These are phyloP conservation scores for Bombus haemorrhoidalis DNA, from an alignment of 1,140 invertebrate species.

Conservation along the genomic window DNA sequence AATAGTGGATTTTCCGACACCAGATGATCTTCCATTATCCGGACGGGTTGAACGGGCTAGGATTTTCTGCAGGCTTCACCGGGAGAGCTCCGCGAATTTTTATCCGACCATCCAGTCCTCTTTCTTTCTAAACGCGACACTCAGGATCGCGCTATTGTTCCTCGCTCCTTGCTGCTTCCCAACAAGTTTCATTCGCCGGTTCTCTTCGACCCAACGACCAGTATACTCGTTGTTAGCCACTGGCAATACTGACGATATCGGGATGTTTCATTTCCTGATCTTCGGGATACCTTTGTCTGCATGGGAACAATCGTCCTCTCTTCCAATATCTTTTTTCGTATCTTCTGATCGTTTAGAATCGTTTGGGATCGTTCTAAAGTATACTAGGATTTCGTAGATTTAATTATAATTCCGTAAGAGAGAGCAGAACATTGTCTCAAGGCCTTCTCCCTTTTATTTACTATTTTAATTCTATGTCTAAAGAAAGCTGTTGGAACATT, in stretches of 20 bases:
- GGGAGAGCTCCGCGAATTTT: slow-evolving; percentile 43
- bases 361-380: too few species aligned
- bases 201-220: background rate
- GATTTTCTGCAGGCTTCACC: slow-evolving; percentile 47
- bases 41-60: slow-evolving; percentile 22
- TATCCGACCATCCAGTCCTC: background rate
- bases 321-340: too few species aligned
- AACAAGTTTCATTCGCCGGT: slow-evolving; percentile 17
- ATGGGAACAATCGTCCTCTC: background rate
- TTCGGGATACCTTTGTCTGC: background rate
- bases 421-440: too few species aligned
- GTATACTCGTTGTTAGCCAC: background rate
- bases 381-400: too few species aligned
- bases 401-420: too few species aligned
- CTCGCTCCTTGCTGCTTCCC: background rate
- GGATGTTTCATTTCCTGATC: slow-evolving; percentile 25
- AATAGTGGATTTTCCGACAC: slow-evolving; percentile 58
- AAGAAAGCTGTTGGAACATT: too few species aligned
- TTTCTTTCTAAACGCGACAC: slow-evolving; percentile 31
- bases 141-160: slow-evolving; percentile 51
- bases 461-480: too few species aligned
- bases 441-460: too few species aligned
- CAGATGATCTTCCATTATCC: slow-evolving; percentile 62
- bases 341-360: background rate
- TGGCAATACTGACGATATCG: background rate